Base-by-base conservation (phyloP, 2,113 vertebrate genomes). In the Elaphurus davidianus region DNA sequence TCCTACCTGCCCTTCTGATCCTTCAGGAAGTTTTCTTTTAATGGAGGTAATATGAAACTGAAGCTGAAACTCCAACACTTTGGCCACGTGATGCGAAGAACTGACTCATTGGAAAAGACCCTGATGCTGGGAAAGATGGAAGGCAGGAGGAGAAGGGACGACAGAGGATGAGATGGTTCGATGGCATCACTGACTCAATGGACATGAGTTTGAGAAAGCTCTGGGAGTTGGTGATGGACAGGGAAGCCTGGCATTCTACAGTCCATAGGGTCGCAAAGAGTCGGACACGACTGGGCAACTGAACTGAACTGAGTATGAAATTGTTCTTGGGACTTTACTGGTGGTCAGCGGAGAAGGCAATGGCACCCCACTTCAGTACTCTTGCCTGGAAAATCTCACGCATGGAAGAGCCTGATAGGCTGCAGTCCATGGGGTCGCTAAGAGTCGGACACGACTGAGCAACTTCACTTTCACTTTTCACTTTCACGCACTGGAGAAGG, bases 201-300 rank as follows among this genome's bases (percentile, higher is more conserved):
- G n/a, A 71, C n/a, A 3, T 71, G 9, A 71, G 64, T 71, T 71
- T 71, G 64, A 71, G n/a, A n/a, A 36, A 36, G 64, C 17, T 71
- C n/a, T 0, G 4, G n/a, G n/a, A 71, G n/a, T 12, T 36, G n/a
- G 19, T 71, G 19, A 71, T 11, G 19, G 67, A 36, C 67, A 71
- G 67, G 19, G n/a, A 71, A 36, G 67, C 67, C 67, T 40, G n/a
- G n/a, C 19, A 0, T 71, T n/a, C n/a, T 71, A 5, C n/a, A 36
- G 10, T 71, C n/a, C n/a, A 71, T 36, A 19, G 67, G 10, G 67
- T 71, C n/a, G 0, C n/a, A 71, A 36, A 71, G 67, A 40, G 19
- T 71, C 5, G 0, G 67, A 71, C 67, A 71, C 0, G 2, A 71
- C 67, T 71, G n/a, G n/a, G n/a, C n/a, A 36, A 71, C 67, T 40